Conservation (phyloP, 2,113 vertebrate genomes). For the Poecilia latipinna region DNA sequence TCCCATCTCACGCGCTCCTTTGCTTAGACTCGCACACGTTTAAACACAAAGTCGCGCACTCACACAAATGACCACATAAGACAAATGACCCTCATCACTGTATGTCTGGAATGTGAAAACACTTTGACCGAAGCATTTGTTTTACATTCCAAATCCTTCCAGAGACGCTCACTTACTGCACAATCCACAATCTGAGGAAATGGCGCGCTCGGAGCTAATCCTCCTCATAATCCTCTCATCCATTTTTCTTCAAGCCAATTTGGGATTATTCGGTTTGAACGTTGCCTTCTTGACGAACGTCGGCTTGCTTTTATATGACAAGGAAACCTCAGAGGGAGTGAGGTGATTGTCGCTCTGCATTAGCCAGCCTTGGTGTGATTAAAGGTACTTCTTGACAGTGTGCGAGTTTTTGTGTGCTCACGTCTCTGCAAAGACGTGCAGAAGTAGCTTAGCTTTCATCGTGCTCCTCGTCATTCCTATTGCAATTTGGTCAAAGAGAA, state of each 20-base stretch:
- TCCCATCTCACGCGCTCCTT: conserved; percentile 32
- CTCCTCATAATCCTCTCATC: conserved; percentile 15
- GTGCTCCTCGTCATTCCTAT: conserved; percentile 12
- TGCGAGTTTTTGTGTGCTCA: conserved; percentile 13
- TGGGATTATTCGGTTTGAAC: conserved; percentile 24
- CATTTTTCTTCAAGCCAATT: conserved; percentile 23
- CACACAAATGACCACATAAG: conserved; percentile 57
- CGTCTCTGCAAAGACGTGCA: conserved; percentile 8
- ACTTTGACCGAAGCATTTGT: conserved; percentile 43
- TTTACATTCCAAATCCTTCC: conserved; percentile 44
- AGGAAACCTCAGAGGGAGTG: conserved; percentile 16
- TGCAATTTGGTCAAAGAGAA: conserved; percentile 51
- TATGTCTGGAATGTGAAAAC: conserved; percentile 66
- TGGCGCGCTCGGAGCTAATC: conserved; percentile 26
- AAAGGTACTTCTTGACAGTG: conserved; percentile 60
- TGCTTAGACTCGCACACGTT: conserved; percentile 11
- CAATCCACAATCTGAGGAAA: conserved; percentile 28
- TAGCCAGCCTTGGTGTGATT: conserved; percentile 37
- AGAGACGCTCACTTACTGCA: conserved; percentile 26
- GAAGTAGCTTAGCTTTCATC: conserved; percentile 28
- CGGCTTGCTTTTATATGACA: conserved; percentile 22
- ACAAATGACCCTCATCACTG: conserved; percentile 69
- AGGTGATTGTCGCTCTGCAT: conserved; percentile 6
- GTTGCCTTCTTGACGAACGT: conserved; percentile 19
- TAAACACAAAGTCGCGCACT: conserved; percentile 4